Conservation (phyloP, 2,888 invertebrate genomes). For the Eugnorisma glareosa region DNA sequence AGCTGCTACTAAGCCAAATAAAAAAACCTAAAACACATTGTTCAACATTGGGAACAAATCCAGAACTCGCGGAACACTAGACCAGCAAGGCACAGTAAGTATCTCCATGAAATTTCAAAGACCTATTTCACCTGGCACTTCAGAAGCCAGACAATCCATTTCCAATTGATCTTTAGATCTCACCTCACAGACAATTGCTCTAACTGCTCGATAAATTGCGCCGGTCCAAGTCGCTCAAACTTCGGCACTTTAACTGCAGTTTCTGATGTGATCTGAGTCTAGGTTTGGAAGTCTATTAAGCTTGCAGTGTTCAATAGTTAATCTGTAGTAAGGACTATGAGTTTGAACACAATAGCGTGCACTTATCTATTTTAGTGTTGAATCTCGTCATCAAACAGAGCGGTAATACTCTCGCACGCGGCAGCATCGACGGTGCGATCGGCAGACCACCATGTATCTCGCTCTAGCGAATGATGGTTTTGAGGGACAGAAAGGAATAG, state of each 20-base stretch:
- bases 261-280: background rate
- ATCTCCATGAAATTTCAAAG: constrained; percentile 7
- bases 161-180: constrained; percentile 11
- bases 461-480: background rate
- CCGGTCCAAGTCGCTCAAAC: constrained; percentile 19
- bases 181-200: constrained; percentile 11
- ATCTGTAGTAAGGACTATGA: background rate
- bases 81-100: background rate
- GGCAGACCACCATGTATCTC: no score
- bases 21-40: background rate
- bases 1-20: background rate
- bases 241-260: constrained; percentile 30
- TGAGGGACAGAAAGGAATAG: background rate
- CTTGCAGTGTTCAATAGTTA: background rate
- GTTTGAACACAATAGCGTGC: background rate
- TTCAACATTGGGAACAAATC: background rate
- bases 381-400: background rate
- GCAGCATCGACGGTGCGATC: background rate
- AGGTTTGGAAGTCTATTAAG: background rate
- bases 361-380: background rate
- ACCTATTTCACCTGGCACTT: background rate
- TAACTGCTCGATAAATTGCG: constrained; percentile 21
- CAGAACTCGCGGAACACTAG: background rate
- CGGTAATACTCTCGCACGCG: background rate
- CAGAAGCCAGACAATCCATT: constrained; percentile 1